These are phyloP conservation scores for Isoperla grammatica DNA, from an alignment of 2,888 invertebrate species.

Conservation along the genomic window DNA sequence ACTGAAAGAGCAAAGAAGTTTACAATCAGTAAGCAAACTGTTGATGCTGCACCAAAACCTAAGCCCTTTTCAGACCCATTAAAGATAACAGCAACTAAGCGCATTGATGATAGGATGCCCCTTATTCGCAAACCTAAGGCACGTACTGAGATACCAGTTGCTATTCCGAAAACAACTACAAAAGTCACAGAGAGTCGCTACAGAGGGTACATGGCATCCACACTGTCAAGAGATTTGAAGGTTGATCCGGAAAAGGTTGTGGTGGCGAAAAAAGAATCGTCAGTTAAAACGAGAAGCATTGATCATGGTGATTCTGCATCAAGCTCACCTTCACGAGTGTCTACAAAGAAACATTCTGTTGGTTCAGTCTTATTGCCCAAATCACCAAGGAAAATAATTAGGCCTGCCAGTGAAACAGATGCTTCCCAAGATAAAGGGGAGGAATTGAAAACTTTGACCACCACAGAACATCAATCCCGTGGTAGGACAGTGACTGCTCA, in stretches of 20 bases:
- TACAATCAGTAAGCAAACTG: too few relatives aligned
- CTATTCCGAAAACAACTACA: neutral
- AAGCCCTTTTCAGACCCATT: neutral
- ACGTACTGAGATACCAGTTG: neutral
- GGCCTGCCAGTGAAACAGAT: constrained; percentile 9
- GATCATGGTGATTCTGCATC: constrained; percentile 9
- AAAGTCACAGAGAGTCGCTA: constrained; percentile 10
- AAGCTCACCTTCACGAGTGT: neutral
- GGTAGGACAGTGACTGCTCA: neutral
- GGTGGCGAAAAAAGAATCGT: constrained; percentile 19
- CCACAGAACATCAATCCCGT: neutral
- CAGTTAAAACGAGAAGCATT: constrained; percentile 22
- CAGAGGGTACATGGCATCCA: constrained; percentile 55
- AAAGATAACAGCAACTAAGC: constrained; percentile 14
- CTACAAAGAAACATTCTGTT: constrained; percentile 6
- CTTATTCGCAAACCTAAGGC: neutral
- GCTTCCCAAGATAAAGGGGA: constrained; percentile 32
- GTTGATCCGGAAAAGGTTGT: constrained; percentile 39
- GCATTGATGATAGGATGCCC: constrained; percentile 20
- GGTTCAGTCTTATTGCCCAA: constrained; percentile 3
- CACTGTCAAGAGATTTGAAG: constrained; percentile 52
- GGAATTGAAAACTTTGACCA: neutral
- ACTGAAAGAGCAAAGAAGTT: too few relatives aligned
- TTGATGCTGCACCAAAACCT: too few relatives aligned
- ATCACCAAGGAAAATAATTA: constrained; percentile 4